A percentile compares a stretch with the other conserved stretches of the same genome.
Conservation (phyloP, 2,888 invertebrate genomes). For the Drosophila mulleri region DNA sequence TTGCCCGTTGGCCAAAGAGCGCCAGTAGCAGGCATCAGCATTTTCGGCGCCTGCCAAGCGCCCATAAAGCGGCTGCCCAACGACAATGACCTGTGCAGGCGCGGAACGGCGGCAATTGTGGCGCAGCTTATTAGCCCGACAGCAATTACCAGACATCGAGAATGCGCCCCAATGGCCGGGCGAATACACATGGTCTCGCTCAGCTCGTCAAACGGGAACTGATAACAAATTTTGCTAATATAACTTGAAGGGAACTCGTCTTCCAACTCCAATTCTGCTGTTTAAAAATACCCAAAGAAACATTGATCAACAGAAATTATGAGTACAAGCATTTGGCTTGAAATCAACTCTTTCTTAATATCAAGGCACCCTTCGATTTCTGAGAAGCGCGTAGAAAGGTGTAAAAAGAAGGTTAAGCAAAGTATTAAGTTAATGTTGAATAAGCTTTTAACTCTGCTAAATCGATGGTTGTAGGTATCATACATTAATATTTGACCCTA, state of each 20-base stretch:
- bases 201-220: not conserved
- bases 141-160: constrained; percentile 31
- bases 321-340: not conserved
- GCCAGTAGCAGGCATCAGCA: constrained; percentile 22
- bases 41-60: constrained; percentile 30
- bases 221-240: constrained; percentile 1
- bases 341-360: not conserved
- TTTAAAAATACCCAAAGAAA: not conserved
- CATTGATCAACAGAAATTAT: not conserved
- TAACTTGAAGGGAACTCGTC: not conserved
- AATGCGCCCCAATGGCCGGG: constrained; percentile 1
- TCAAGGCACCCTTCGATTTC: not conserved
- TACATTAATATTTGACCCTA: too few species aligned
- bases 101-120: constrained; percentile 22
- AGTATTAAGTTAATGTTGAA: not conserved
- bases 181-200: not conserved
- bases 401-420: not conserved
- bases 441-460: too few species aligned
- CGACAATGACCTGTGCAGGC: constrained; percentile 11
- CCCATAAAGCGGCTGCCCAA: constrained; percentile 19
- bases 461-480: too few species aligned
- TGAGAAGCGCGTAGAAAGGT: not conserved
- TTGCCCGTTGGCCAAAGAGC: constrained; percentile 40
- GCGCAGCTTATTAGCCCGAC: constrained; percentile 36
- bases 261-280: not conserved